Percentiles rank a stretch among this genome's conserved stretches.
Evolutionary conservation across 2,797 vertebrate genomes (phyloP).

Genomic region (Falco concolor): DNA sequence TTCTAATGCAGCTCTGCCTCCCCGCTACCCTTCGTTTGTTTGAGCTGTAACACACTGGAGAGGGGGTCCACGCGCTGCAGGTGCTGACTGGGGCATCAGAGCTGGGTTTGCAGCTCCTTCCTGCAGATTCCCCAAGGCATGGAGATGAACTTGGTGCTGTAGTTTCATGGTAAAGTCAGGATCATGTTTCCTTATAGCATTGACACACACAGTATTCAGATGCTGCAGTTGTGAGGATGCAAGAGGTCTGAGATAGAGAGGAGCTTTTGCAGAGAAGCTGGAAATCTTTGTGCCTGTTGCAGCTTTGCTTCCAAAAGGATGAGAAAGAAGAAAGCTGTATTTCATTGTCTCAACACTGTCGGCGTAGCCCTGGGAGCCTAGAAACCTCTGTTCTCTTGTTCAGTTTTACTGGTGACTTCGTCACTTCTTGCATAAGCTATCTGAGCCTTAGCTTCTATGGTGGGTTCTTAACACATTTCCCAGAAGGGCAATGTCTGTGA

Average conservation of each 20-base stretch:
- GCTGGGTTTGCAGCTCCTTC: neutral
- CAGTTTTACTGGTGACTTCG: neutral
- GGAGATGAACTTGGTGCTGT: neutral
- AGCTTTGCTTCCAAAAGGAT: neutral
- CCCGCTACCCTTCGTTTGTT: neutral
- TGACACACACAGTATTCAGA: accelerated
- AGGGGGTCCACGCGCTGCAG: neutral
- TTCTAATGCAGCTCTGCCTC: neutral
- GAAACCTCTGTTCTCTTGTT: neutral
- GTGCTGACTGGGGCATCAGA: neutral
- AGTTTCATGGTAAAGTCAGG: neutral
- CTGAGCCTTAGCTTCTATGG: neutral
- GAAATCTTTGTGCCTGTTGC: neutral
- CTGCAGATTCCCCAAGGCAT: neutral
- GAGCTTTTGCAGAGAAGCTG: neutral
- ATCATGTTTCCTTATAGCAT: accelerated
- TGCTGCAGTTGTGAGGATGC: neutral
- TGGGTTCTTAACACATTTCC: neutral
- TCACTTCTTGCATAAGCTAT: neutral
- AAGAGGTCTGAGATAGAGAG: neutral
- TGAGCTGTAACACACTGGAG: neutral
- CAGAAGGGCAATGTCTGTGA: neutral
- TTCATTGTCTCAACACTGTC: neutral
- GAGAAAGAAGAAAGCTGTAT: neutral
- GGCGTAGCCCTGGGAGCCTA: neutral